Base-by-base conservation (phyloP, 2,888 invertebrate genomes). In the Rhamphomyia laevipes region DNA sequence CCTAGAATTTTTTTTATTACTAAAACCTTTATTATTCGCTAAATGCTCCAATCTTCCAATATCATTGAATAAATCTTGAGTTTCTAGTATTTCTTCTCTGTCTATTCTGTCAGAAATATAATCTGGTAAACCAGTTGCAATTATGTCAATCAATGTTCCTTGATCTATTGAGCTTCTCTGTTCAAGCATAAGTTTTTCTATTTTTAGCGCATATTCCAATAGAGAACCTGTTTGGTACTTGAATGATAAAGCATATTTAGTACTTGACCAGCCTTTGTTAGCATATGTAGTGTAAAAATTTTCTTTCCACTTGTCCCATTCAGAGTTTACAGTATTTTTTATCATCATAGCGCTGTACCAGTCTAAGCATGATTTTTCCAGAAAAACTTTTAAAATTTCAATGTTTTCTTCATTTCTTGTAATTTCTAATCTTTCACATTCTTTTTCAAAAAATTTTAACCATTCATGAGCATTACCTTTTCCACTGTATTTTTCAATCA, bases 61-160 rank as follows among this genome's bases (percentile, higher is more conserved):
- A 47, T 61, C 59, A 56, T 61, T 63, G 44, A 55, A 61, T 21
- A 64, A 46, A 43, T 63, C 59, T 55, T 57, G 51, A 30, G 60
- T 60, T 16, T 55, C 47, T 57, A 57, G 60, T 54, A 33, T 61
- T 48, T 63, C 51, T 53, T 58, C 58, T 53, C 61, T 61, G 48
- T 62, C 57, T 46, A 63, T 63, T 53, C 44, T 49, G 40, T 54
- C 49, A 37, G 45, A 35, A 27, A 54, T 16, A 45, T 43, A 52
- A 46, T 49, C 48, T 54, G 62, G 61, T 51, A 65, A 51, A 21
- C 61, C 62, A 12, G 48, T 47, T 46, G 59, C 61, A 43, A 63
- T 62, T 9, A 63, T 48, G 52, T 61, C 57, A 44, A 63, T 58
- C 35, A 52, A 37, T 33, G 40, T 51, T 23, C 31, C 17, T 18